Base-by-base conservation (phyloP, 2,113 vertebrate species). In the Aix galericulata region DNA sequence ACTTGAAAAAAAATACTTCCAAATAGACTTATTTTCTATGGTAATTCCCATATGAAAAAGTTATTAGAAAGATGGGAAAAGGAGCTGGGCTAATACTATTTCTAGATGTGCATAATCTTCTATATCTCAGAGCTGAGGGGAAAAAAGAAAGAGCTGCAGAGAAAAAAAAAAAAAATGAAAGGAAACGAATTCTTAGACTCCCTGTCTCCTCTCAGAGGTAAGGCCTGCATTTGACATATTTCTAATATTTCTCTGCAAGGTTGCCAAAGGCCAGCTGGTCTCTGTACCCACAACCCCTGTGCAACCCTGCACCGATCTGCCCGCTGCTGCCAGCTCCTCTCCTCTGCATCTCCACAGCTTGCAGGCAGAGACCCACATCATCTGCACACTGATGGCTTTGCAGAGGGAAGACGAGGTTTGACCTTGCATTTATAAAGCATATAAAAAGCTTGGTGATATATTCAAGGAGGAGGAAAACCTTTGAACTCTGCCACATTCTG, bases 1-100 rank as follows among this genome's bases (percentile, higher is more conserved):
- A 21, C 27, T 76, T 71, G 71, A 48, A 91, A 86, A 91, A 89
- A 78, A 81, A 29, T 29, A 78, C 38, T 82, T 89, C 16, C 31
- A 69, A 68, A 84, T 1, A 40, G 22, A 78, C 71, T 16, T 27
- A 20, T 52, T 73, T 13, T 59, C 18, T n/a, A 27, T 36, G 69
- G 17, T 50, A 73, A 56, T 9, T 52, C 56, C 32, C 40, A 16
- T 8, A 48, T 27, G 23, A 20, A n/a, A 56, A 44, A 34, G 9
- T 46, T 72, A 36, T 36, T 13, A 82, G 48, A 80, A 92, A 48
- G 53, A 76, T 27, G 6, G 29, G 40, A 76, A 56, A 62, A 78
- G 4, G 17, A 82, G 31, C 11, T 64, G 46, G 15, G 17, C 7
- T 21, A n/a, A 60, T 31, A 13, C 32, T 13, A 3, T 29, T 75